These are phyloP conservation scores for Meloidogyne exigua DNA, from an alignment of 1,140 invertebrate genomes.

Conservation along the genomic window DNA sequence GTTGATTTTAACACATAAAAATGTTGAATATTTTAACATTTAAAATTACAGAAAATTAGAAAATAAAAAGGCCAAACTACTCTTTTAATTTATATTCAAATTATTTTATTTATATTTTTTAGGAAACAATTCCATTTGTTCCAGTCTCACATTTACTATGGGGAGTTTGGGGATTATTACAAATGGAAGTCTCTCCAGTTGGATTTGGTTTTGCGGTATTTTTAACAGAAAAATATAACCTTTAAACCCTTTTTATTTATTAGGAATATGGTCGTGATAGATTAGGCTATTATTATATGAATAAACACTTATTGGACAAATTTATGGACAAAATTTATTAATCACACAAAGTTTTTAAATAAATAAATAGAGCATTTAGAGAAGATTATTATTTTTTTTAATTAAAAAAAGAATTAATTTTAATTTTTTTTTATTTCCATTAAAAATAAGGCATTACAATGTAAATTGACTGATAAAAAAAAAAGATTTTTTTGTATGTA, in stretches of 20 bases:
- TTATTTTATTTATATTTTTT: no score
- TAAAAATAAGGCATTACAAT: no score
- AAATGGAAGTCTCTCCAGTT: conserved; percentile 63
- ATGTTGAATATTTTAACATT: no score
- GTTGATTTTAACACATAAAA: no score
- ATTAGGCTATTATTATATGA: conserved; percentile 59
- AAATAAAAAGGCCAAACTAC: no score
- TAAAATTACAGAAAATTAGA: no score
- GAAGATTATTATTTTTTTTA: not conserved
- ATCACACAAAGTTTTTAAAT: not conserved
- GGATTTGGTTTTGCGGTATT: conserved; percentile 61
- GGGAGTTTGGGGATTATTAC: conserved; percentile 62
- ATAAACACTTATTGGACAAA: conserved; percentile 50
- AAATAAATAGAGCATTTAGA: not conserved
- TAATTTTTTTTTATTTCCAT: not conserved
- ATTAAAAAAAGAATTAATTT: not conserved
- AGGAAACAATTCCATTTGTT: conserved; percentile 60
- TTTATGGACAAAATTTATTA: conserved; percentile 27
- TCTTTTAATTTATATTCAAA: no score
- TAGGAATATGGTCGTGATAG: conserved; percentile 62
- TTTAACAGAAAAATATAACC: not conserved
- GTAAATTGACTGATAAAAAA: not conserved
- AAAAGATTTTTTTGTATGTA: not conserved
- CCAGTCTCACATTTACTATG: conserved; percentile 61
- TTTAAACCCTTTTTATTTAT: conserved; percentile 35